Base-by-base conservation (phyloP, 2,888 invertebrate species). In the Drosophila melanosoma region DNA sequence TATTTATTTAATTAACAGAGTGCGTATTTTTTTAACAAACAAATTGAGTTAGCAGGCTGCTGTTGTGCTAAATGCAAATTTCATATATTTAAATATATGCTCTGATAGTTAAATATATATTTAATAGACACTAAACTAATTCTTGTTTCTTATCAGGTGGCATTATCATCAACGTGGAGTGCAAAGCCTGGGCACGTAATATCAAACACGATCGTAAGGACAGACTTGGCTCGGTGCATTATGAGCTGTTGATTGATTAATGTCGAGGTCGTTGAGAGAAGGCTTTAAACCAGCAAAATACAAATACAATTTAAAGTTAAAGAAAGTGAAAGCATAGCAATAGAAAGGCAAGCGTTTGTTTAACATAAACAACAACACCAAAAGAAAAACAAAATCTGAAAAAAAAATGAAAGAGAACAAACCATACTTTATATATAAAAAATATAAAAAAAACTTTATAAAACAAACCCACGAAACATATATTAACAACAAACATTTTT, bases 111-210 rank as follows among this genome's bases (percentile, higher is more conserved):
- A 23, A 45, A 45, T 23, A 45, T 23, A 15, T 8, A 45, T 45
- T 15, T 0, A 23, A 8, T 8, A 23, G 8, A 29, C 32, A 32
- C 10, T 1, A 20, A 29, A 35, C 8, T 1, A 36, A 33, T 23
- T 2, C 23, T 32, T 36, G 3, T 17, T 23, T 17, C 20, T 48
- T 54, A 91, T 90, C 83, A 94, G 94, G 93, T 79, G 94, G 94
- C 89, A 94, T 94, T 74, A 92, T 94, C 77, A 94, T 94, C 87
- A 96, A 96, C 91, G 94, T 96, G 74, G 96, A 96, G 90, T 96
- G 96, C 93, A 95, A 95, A 92, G 95, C 96, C 49, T 96, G 95
- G 95, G 96, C 96, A 53, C 94, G 94, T 83, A 96, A 96, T 91
- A 95, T 96, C 77, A 86, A 93, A 33, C 96, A 96, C 91, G 95